Evolutionary conservation across 2,797 vertebrate genomes (phyloP), one percentile per base, ranked within the genome.

Genomic region (Distichodus sexfasciatus): DNA sequence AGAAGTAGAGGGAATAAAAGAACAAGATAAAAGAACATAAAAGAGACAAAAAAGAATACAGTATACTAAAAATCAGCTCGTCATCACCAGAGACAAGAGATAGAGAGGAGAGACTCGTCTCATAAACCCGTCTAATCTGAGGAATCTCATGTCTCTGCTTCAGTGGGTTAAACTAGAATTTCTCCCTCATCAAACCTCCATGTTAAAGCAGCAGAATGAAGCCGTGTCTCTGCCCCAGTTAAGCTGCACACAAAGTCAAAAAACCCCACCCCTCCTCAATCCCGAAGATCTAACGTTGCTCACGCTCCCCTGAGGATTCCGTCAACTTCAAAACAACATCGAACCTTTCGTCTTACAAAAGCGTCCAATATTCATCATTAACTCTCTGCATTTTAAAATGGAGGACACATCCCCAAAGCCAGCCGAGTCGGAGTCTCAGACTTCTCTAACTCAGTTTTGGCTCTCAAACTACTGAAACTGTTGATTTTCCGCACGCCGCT

Each of bases 331-430:
- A 53, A 68, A 75, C 50, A 54, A 82, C 36, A 75, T 75, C 79
- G 79, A 86, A 78, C 81, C 77, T 68, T 82, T 79, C 66, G 71
- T 71, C 76, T 81, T 77, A 73, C 78, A 76, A 80, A 82, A 82
- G 79, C 76, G 69, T 70, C 67, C 40, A 60, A 81, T 80, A 84
- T 83, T 86, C 79, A 54, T 68, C 72, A 51, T 67, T 71, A 75
- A 79, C 72, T 80, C 75, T 83, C 81, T 82, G 82, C 74, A 82
- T 46, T 72, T 60, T 76, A 81, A 73, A 71, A 76, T 53, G 44
- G 69, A 78, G 51, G 36, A 23, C 75, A 79, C 41, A 74, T 82
- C 75, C 79, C 75, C 74, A 75, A 51, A 63, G 70, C 75, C 69
- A 82, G 51, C 31, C n/a, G 64, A 66, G 24, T 3, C 46, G 5